phyloP scores from a whole-genome alignment of 37 sponge, comb jelly and placozoan genomes.

The Aplysina aerophoba region DNA sequence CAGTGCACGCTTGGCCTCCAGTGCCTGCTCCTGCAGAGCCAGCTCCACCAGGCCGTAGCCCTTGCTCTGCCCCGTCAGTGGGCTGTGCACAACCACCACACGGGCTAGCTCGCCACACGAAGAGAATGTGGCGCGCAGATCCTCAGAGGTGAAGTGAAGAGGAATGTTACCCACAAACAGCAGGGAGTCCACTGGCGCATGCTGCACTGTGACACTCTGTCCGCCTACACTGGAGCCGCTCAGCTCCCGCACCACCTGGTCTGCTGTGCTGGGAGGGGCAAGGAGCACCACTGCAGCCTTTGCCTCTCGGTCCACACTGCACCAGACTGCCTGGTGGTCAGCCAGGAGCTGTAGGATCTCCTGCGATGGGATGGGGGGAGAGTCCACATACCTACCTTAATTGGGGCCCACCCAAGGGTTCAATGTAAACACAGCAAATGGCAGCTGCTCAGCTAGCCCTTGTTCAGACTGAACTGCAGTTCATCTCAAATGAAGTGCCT shows the following conservation, averaged over 20 bases:
- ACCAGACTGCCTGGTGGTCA: background rate
- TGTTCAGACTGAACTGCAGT: too few relatives aligned
- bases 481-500: background rate
- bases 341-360: background rate
- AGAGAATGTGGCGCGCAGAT: slow-evolving; percentile 46
- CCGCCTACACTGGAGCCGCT: slow-evolving; percentile 19
- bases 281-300: slow-evolving; percentile 40
- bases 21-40: slow-evolving; percentile 54
- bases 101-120: slow-evolving; percentile 60
- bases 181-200: slow-evolving; percentile 61
- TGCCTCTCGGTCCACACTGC: background rate
- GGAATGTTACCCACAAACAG: slow-evolving; percentile 84
- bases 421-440: too few relatives aligned
- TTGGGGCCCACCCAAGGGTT: too few relatives aligned
- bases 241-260: slow-evolving; percentile 13
- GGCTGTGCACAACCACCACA: slow-evolving; percentile 59
- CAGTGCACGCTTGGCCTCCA: slow-evolving; percentile 58
- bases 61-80: slow-evolving; percentile 46
- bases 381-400: too few relatives aligned
- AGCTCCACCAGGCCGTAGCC: slow-evolving; percentile 82
- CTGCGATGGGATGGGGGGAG: too few relatives aligned
- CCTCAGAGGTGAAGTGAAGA: slow-evolving; percentile 24
- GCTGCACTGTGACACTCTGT: slow-evolving; percentile 32
- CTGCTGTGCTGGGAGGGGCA: slow-evolving; percentile 13
- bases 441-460: too few relatives aligned